Evolutionary conservation across 2,888 invertebrate species (phyloP), one percentile per base, ranked within the genome.

Genomic region (Ferdinandea cuprea): DNA sequence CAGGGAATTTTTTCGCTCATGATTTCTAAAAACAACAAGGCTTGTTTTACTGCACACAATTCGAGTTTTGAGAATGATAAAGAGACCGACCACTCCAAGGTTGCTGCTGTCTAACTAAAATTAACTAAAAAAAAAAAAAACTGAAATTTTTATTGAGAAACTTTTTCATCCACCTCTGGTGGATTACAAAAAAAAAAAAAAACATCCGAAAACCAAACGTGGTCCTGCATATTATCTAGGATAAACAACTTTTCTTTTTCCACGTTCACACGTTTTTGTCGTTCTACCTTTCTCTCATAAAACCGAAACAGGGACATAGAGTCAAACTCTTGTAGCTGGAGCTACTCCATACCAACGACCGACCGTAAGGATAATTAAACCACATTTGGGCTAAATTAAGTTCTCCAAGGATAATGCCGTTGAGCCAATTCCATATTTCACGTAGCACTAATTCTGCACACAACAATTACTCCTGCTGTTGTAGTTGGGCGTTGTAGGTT

Each of bases 81-180:
- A 71, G 58, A 35, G 71, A 54, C 59, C 54, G 9, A 46, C 19
- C 17, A 28, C 32, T 3, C n/a, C 63, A 37, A 61, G 44, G 35
- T 77, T 63, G 54, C 56, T 56, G 69, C 63, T 71, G 68, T 54
- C 73, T 59, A 61, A 73, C 54, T 68, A 68, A 59, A 65, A 71
- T 63, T 44, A 37, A 68, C 19, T 54, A 71, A 56, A 46, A 50
- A 56, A 50, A 50, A 56, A 15, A 54, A 35, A 44, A 17, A 25
- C 25, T 25, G 25, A 52, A 15, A 40, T 71, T 11, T 73, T 73
- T 79, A 79, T 73, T 73, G 66, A 68, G 66, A 66, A 73, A 54
- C 61, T 79, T 79, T 77, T 59, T 19, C 9, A 28, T 1, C 17
- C 9, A 3, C 9, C 3, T 9, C 44, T 42, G 15, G 1, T 42